These are phyloP conservation scores for Lacanobia oleracea DNA, from an alignment of 2,888 invertebrate genomes.

Conservation along the genomic window DNA sequence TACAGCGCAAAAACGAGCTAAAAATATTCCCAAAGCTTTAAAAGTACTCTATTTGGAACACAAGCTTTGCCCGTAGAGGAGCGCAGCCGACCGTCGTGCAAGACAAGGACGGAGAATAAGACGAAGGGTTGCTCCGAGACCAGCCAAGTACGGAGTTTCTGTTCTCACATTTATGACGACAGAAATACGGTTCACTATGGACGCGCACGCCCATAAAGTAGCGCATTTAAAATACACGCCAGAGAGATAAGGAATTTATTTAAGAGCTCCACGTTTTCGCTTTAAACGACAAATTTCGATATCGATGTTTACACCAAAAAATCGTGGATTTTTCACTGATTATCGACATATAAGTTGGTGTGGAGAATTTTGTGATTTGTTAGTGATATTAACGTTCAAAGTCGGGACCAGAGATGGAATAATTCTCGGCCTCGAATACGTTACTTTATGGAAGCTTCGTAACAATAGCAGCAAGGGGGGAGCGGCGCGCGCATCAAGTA, in stretches of 20 bases:
- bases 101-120: slow-evolving; percentile 91
- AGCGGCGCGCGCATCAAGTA: slow-evolving; percentile 86
- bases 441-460: slow-evolving; percentile 87
- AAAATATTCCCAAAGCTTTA: slow-evolving; percentile 24
- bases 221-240: slow-evolving; percentile 88
- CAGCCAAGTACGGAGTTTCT: slow-evolving; percentile 84
- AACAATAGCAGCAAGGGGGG: slow-evolving; percentile 91
- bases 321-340: slow-evolving; percentile 79
- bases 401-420: slow-evolving; percentile 86
- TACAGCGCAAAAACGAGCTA: no score
- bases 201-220: slow-evolving; percentile 87
- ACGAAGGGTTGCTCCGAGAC: slow-evolving; percentile 91
- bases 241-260: slow-evolving; percentile 90
- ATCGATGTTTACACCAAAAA: slow-evolving; percentile 79
- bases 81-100: slow-evolving; percentile 88
- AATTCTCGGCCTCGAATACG: slow-evolving; percentile 79
- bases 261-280: slow-evolving; percentile 70
- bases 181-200: slow-evolving; percentile 84
- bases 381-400: slow-evolving; percentile 76
- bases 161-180: slow-evolving; percentile 66
- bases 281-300: slow-evolving; percentile 38
- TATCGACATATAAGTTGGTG: slow-evolving; percentile 68
- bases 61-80: slow-evolving; percentile 81
- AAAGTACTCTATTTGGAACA: slow-evolving; percentile 64
- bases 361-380: slow-evolving; percentile 27